A percentile compares a stretch with the other conserved stretches of the same genome.
Conservation (phyloP, 1,140 invertebrate species). For the Drosophila busckii region DNA sequence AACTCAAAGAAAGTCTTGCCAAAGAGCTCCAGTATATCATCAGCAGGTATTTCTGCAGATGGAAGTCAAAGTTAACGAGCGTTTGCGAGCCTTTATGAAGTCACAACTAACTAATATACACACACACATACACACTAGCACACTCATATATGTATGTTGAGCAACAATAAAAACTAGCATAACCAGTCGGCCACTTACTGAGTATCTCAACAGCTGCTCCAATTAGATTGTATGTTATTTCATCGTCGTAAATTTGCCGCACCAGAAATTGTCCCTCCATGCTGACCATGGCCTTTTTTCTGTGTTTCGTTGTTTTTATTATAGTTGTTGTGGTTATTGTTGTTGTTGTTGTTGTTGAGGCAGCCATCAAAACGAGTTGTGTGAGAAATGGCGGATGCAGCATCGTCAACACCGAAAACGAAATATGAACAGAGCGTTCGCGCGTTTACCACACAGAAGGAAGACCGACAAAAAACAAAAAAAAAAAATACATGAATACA, state of each 20-base stretch:
- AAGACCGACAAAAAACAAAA: conserved; percentile 3
- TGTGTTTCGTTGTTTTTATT: conserved; percentile 76
- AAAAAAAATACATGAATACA: conserved; percentile 45
- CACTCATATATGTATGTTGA: too few relatives aligned
- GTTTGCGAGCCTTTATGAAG: conserved; percentile 17
- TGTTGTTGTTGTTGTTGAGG: conserved; percentile 10
- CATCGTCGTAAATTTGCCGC: conserved; percentile 96
- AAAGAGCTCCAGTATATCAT: conserved; percentile 94
- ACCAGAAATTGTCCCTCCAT: conserved; percentile 98
- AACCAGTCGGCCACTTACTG: conserved; percentile 83
- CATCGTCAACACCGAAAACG: conserved; percentile 19
- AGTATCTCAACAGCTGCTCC: conserved; percentile 93
- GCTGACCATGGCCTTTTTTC: conserved; percentile 93
- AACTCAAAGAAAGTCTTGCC: conserved; percentile 97
- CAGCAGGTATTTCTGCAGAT: conserved; percentile 93
- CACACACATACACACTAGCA: too few relatives aligned
- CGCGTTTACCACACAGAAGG: conserved; percentile 9
- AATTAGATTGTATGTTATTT: conserved; percentile 96
- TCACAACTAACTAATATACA: conserved; percentile 3
- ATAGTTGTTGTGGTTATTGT: conserved; percentile 9
- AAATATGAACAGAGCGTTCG: conserved; percentile 25
- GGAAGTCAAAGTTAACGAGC: neutral
- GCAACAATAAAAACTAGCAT: conserved; percentile 18
- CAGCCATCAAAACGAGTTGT: conserved; percentile 46
- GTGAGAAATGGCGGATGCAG: conserved; percentile 8